Percentiles rank a stretch among this genome's conserved stretches.
phyloP scores from a whole-genome alignment of 2,888 invertebrate species.

The Lamproptera curius region DNA sequence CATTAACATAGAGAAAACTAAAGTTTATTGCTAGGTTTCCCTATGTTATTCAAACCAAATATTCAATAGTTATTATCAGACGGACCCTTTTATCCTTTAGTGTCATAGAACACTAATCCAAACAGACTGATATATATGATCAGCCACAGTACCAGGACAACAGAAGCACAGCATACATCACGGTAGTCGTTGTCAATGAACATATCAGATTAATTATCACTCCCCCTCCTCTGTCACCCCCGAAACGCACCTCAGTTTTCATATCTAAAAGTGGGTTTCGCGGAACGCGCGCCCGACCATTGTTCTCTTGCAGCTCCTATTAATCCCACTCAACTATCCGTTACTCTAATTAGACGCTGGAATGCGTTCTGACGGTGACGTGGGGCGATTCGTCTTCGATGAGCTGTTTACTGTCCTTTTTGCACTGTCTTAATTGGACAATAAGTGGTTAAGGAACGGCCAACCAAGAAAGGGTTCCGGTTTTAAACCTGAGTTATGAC shows the following conservation, averaged over 20 bases:
- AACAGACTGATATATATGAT: neutral
- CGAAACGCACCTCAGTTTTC: slow-evolving; percentile 1
- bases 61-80: no score
- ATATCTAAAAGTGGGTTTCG: slow-evolving; percentile 19
- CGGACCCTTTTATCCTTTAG: neutral
- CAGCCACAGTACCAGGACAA: neutral
- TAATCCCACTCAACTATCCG: slow-evolving; percentile 39
- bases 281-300: slow-evolving; percentile 32
- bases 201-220: neutral
- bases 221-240: neutral
- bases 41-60: no score
- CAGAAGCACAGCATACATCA: neutral
- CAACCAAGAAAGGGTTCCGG: neutral
- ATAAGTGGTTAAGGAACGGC: neutral
- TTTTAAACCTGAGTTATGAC: no score
- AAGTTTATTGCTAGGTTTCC: no score
- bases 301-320: slow-evolving; percentile 36
- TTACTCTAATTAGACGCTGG: slow-evolving; percentile 46
- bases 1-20: no score
- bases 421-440: slow-evolving; percentile 17
- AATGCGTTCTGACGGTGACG: slow-evolving; percentile 37
- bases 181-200: neutral
- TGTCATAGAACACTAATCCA: neutral
- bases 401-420: slow-evolving; percentile 23
- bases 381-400: slow-evolving; percentile 33